Evolutionary conservation across 1,140 invertebrate species (phyloP).

Genomic region (Medauroidea extradentata): DNA sequence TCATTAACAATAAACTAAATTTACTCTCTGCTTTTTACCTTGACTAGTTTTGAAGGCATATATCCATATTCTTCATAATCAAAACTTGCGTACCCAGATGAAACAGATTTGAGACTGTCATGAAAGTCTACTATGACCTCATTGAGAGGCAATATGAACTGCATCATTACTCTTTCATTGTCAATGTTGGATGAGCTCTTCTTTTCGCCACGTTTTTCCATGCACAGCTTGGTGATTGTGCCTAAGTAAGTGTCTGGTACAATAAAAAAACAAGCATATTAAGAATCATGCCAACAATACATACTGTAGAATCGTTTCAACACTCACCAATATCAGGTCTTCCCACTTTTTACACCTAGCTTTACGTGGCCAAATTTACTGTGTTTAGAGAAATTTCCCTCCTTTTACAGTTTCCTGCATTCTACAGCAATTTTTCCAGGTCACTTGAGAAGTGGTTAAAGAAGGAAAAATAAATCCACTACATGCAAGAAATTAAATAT

Average conservation of each 20-base stretch:
- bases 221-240: slow-evolving; percentile 64
- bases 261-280: slow-evolving; percentile 21
- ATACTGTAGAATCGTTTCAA: no score
- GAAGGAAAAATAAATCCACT: no score
- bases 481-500: no score
- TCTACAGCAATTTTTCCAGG: no score
- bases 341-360: no score
- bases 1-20: no score
- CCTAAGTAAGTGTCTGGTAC: slow-evolving; percentile 61
- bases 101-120: slow-evolving; percentile 82
- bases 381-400: not conserved
- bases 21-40: slow-evolving; percentile 47
- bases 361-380: not conserved
- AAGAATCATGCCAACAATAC: no score
- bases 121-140: slow-evolving; percentile 96
- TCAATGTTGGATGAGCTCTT: slow-evolving; percentile 75
- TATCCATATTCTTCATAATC: slow-evolving; percentile 94
- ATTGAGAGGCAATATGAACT: slow-evolving; percentile 80
- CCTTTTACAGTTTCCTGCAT: no score
- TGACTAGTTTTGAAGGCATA: slow-evolving; percentile 62
- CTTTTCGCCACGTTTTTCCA: slow-evolving; percentile 74
- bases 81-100: slow-evolving; percentile 95
- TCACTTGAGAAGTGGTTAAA: no score
- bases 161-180: slow-evolving; percentile 71
- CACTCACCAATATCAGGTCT: no score